Conservation (phyloP, 92 coral and sea anemone species). For the Blastomussa wellsi region DNA sequence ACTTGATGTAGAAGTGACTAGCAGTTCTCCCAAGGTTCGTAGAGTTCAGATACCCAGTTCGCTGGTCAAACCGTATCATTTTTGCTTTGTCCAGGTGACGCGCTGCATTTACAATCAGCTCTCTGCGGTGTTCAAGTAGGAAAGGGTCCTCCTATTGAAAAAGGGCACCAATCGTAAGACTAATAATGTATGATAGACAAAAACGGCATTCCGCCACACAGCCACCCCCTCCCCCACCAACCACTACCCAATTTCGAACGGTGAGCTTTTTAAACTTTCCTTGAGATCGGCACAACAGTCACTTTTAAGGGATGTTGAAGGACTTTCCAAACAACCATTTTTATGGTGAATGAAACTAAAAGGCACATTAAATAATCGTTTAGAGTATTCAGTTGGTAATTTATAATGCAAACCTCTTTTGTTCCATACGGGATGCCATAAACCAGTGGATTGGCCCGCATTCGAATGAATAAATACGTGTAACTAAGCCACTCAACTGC, state of each 20-base stretch:
- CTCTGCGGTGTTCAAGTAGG: constrained; percentile 76
- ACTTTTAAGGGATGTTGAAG: not conserved
- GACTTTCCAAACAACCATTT: not conserved
- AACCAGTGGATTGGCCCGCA: constrained; percentile 89
- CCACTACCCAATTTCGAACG: no score
- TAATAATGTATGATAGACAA: not conserved
- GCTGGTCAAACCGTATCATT: constrained; percentile 87
- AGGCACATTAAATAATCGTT: not conserved
- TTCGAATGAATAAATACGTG: constrained; percentile 90
- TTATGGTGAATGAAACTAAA: not conserved
- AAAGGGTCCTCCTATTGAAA: constrained; percentile 77
- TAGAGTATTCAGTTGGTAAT: not conserved
- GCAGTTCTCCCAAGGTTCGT: constrained; percentile 92
- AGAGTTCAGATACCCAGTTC: constrained; percentile 72
- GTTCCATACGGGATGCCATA: constrained; percentile 88
- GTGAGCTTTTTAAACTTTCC: not conserved
- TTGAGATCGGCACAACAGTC: not conserved
- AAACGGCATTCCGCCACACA: not conserved
- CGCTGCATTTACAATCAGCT: constrained; percentile 78
- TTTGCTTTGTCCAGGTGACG: constrained; percentile 88
- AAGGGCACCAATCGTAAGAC: not conserved
- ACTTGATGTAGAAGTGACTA: constrained; percentile 94
- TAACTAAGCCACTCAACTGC: constrained; percentile 98
- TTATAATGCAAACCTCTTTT: constrained; percentile 69
- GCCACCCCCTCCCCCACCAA: not conserved